Percentiles rank a stretch among this genome's conserved stretches.
Evolutionary conservation across 2,888 invertebrate species (phyloP).

Genomic region (Tetragonisca angustula): DNA sequence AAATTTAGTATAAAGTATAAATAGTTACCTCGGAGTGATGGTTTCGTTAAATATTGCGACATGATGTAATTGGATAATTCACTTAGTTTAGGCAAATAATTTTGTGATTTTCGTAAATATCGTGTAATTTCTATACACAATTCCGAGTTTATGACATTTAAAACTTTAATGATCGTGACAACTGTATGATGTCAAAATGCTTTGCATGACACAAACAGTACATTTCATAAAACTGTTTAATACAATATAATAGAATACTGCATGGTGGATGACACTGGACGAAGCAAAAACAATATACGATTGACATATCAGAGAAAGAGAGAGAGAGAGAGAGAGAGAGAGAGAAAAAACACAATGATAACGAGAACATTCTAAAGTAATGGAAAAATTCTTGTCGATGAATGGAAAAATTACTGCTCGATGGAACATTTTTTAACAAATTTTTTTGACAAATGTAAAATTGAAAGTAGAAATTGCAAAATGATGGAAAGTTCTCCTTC

Average conservation of each 20-base stretch:
- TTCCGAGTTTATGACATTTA: not conserved
- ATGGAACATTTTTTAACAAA: not conserved
- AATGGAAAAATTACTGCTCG: not conserved
- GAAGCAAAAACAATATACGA: not conserved
- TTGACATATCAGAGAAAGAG: not conserved
- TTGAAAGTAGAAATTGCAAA: not conserved
- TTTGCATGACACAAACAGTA: not conserved
- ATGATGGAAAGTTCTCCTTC: not conserved
- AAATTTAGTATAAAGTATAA: no score
- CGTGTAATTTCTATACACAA: not conserved
- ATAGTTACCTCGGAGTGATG: no score
- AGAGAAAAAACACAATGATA: slow-evolving; percentile 4
- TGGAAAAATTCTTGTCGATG: not conserved
- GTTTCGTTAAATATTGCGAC: no score
- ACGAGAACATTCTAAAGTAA: slow-evolving; percentile 4
- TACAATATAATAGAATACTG: not conserved
- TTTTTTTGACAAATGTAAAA: no score
- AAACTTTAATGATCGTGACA: no score
- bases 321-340: not conserved
- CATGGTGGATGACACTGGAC: not conserved
- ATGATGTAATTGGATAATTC: no score
- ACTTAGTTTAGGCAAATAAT: no score
- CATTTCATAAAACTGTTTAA: not conserved
- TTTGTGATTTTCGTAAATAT: no score
- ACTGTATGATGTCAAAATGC: not conserved